Evolutionary conservation across 2,113 vertebrate species (phyloP), one percentile per base, ranked within the genome.

Genomic region (Nothocercus julius): DNA sequence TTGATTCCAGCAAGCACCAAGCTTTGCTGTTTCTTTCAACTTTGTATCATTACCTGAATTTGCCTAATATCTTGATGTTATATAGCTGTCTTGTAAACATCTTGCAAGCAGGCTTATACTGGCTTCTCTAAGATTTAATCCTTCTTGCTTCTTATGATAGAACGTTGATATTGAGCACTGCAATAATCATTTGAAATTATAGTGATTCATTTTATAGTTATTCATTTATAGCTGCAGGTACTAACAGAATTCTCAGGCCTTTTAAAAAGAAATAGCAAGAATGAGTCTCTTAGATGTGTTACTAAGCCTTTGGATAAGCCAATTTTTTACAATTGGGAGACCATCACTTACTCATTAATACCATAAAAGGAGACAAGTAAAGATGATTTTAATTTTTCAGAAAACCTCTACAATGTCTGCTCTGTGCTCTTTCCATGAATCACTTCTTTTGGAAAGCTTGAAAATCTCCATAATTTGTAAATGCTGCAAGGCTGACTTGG

Each of bases 381-480:
- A 49, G 27, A 32, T 73, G 2, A 45, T 58, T 3, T 25, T 36
- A 0, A 22, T 74, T 75, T 90, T 70, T 36, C 70, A 80, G 44
- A 94, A 75, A 80, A 54, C 24, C 20, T 70, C 73, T 70, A 63
- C 19, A 80, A 70, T 25, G 3, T 45, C 56, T 36, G 28, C 38
- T 66, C 24, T 76, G 68, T 70, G 49, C 28, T 64, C 5, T 24
- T 84, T 69, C 49, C 15, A 28, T 32, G 42, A 76, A 59, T 47
- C 38, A 20, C n/a, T 61, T 75, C 5, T 47, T 69, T 64, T 42
- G 49, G 28, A 84, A 84, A 59, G 11, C 68, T 59, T 80, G 25
- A 42, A 36, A 10, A 7, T 47, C 25, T 49, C 54, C 0, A 0
- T 36, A 13, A 10, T 4, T 13, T 2, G 36, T 0, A 0, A 42